Base-by-base conservation (phyloP, 2,888 invertebrate genomes). In the Leptinotarsa juncta region DNA sequence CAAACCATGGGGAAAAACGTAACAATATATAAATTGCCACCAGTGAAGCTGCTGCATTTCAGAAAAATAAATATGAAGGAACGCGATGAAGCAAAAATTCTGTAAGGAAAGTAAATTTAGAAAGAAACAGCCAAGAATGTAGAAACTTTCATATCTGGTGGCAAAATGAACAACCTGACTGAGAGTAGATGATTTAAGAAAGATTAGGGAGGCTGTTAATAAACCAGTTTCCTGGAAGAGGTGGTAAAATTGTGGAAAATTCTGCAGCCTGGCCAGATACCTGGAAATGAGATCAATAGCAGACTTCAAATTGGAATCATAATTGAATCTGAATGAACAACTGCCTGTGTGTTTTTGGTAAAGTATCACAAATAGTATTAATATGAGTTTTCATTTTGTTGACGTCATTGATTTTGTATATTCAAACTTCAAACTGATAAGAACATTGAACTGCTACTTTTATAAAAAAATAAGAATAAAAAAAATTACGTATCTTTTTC, bases 41-140 rank as follows among this genome's bases (percentile, higher is more conserved):
- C 96, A 80, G 88, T 99, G 71, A 91, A 94, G 77, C 89, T 99
- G 65, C 89, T 99, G 72, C 99, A 99, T 88, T 99, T 99, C 87
- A 94, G 96, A 87, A 97, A 99, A 90, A 95, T 99, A 69, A 96
- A 95, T 86, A 90, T 93, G 85, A 96, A 95, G 88, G 98, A 99
- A 88, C 91, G 97, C 62, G 94, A 96, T 60, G 95, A 95, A 80
- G 97, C 98, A 0, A 92, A 92, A 79, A 89, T 91, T 76, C 91
- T 98, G 82, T 99, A 94, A 86, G 98, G 98, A 32, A 96, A 97
- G 85, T 96, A 97, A 84, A 90, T 98, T 80, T 94, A 96, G 69
- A 95, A 95, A 82, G 97, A 97, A 86, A 95, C 98, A 81, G 91
- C 92, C 0, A 95, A 95, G 84, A 95, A 94, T 85, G 93, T 95